Evolutionary conservation across 2,888 invertebrate genomes (phyloP).

Genomic region (Autographa pulchrina): DNA sequence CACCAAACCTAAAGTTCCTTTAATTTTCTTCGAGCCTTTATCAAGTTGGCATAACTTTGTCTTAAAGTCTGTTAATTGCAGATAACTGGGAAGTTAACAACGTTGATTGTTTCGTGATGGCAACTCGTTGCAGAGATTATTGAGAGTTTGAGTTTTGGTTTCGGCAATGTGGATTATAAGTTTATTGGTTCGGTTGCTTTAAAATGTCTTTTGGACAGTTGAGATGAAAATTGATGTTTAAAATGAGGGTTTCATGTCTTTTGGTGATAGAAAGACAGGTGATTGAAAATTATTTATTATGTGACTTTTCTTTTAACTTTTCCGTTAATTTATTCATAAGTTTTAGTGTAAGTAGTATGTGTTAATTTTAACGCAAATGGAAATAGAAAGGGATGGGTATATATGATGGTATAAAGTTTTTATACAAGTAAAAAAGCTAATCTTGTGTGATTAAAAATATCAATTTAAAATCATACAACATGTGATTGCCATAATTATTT

Average conservation of each 20-base stretch:
- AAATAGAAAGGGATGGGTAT: too few relatives aligned
- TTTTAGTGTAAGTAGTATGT: too few relatives aligned
- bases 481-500: too few relatives aligned
- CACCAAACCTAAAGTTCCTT: constrained; percentile 56
- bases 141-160: constrained; percentile 42
- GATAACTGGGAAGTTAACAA: constrained; percentile 71
- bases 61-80: constrained; percentile 73
- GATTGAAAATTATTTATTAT: too few relatives aligned
- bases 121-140: constrained; percentile 62
- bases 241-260: not conserved
- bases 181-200: not conserved
- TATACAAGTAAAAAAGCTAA: too few relatives aligned
- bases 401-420: too few relatives aligned
- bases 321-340: too few relatives aligned
- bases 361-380: too few relatives aligned
- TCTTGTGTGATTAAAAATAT: too few relatives aligned
- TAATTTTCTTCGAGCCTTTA: constrained; percentile 59
- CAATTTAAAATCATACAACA: too few relatives aligned
- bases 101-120: constrained; percentile 73
- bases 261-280: not conserved
- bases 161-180: constrained; percentile 19
- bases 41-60: constrained; percentile 55
- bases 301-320: too few relatives aligned
- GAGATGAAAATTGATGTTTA: not conserved
- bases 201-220: not conserved